Evolutionary conservation across 2,888 invertebrate genomes (phyloP).

Genomic region (Monopis laevigella): DNA sequence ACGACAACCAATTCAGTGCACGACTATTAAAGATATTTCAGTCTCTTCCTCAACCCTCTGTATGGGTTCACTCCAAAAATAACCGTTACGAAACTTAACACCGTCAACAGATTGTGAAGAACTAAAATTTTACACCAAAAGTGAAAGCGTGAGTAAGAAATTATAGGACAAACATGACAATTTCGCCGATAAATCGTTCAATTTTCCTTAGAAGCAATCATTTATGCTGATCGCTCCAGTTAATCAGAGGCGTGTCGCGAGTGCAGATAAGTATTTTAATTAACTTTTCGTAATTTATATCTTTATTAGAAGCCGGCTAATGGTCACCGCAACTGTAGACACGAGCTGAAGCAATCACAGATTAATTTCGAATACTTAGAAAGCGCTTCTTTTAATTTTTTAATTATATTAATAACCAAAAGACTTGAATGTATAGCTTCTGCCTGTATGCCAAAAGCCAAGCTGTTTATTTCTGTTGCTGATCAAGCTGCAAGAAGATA

Average conservation of each 20-base stretch:
- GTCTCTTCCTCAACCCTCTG: no score
- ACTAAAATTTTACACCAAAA: no score
- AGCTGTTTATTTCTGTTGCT: no score
- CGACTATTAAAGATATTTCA: no score
- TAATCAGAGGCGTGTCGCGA: conserved; percentile 30
- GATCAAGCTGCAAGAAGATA: no score
- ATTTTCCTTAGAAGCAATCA: conserved; percentile 20
- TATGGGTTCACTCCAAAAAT: no score
- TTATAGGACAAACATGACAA: not conserved
- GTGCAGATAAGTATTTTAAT: conserved; percentile 55
- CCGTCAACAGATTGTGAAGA: no score
- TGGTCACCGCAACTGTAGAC: conserved; percentile 33
- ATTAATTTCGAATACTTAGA: no score
- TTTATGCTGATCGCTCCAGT: conserved; percentile 22
- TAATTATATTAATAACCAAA: not conserved
- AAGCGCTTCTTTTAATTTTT: no score
- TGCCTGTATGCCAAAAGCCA: not conserved
- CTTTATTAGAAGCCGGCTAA: conserved; percentile 52
- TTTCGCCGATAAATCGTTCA: conserved; percentile 50
- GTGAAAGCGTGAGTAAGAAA: not conserved
- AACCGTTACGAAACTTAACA: no score
- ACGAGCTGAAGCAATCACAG: not conserved
- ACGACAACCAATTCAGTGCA: no score
- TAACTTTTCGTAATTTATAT: conserved; percentile 62
- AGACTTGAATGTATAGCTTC: not conserved